Conservation (phyloP, 2,888 invertebrate species). For the Boloria euphrosyne region DNA sequence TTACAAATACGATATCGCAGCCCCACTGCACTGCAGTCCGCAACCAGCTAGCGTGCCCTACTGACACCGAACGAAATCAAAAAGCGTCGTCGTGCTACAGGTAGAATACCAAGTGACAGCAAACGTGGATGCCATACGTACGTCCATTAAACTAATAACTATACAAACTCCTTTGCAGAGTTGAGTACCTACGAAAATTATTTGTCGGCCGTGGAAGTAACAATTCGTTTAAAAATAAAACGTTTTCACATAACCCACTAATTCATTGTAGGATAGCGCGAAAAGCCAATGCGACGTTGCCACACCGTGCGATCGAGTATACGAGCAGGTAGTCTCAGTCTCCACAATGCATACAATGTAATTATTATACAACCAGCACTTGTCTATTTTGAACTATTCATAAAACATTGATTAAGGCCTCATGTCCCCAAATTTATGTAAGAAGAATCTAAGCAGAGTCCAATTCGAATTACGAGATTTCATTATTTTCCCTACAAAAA, state of each 20-base stretch:
- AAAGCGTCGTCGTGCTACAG: conserved; percentile 51
- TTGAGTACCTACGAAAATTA: conserved; percentile 52
- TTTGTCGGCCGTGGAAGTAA: conserved; percentile 39
- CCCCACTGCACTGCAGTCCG: conserved; percentile 51
- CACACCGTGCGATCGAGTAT: conserved; percentile 74
- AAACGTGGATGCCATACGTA: conserved; percentile 43
- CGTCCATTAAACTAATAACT: conserved; percentile 51
- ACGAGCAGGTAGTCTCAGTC: conserved; percentile 67
- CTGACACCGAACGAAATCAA: conserved; percentile 73
- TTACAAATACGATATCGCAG: conserved; percentile 39
- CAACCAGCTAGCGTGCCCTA: conserved; percentile 61
- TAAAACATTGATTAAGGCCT: conserved; percentile 58
- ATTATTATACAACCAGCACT: conserved; percentile 74
- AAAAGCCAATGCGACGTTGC: conserved; percentile 78
- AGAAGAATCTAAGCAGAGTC: conserved; percentile 58
- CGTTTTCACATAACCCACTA: conserved; percentile 63
- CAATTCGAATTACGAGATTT: conserved; percentile 51
- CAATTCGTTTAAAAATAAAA: conserved; percentile 56
- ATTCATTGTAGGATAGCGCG: conserved; percentile 69
- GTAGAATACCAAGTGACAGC: conserved; percentile 57
- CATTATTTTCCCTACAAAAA: not conserved
- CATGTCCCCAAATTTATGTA: conserved; percentile 58
- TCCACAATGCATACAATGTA: conserved; percentile 64
- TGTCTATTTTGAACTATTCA: conserved; percentile 58
- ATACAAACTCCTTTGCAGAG: conserved; percentile 57